Evolutionary conservation across 2,797 vertebrate species (phyloP), one percentile per base, ranked within the genome.

Genomic region (Arctocebus calabarensis): DNA sequence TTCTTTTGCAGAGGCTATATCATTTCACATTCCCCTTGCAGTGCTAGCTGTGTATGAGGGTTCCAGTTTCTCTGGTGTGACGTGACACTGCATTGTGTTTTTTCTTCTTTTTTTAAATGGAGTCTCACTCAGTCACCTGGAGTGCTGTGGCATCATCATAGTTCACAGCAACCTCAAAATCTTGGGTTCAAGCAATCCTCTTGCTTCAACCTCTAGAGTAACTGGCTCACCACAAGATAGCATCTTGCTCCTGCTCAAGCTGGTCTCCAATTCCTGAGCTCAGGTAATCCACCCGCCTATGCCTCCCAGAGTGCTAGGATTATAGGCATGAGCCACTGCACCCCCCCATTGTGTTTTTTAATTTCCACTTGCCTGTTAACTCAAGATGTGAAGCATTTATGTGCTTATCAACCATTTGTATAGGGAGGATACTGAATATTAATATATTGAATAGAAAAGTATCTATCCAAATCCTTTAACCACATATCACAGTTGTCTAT

Each of bases 61-160:
- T 25, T 84, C 48, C 17, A 62, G 19, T 75, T 92, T 62, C 62
- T 94, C 89, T 88, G 32, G n/a, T 82, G 19, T 75, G 37, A 82
- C 13, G 27, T 57, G 70, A 66, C 29, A 92, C 64, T 29, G 86
- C 32, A 40, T 10, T 29, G 12, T 25, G 13, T 27, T 84, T 94
- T 92, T 92, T 92, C n/a, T 81, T 55, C 59, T 77, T 48, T 52
- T 52, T 52, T 52, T 14, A 52, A 52, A 52, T 3, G 14, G 48
- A 52, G 13, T 48, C 48, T 48, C 48, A 48, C 11, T 48, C 12
- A 12, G 48, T 48, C 48, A 3, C 48, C 13, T 48, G 48, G 48
- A 48, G 48, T 48, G 48, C 12, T 48, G 48, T 48, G 48, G 48
- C 48, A 48, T 48, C 48, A 14, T 52, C 48, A 16, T 14, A 52